A percentile compares a stretch with the other conserved stretches of the same genome.
These are phyloP conservation scores for Serripes groenlandicus DNA, from an alignment of 2,888 invertebrate species.

Conservation along the genomic window DNA sequence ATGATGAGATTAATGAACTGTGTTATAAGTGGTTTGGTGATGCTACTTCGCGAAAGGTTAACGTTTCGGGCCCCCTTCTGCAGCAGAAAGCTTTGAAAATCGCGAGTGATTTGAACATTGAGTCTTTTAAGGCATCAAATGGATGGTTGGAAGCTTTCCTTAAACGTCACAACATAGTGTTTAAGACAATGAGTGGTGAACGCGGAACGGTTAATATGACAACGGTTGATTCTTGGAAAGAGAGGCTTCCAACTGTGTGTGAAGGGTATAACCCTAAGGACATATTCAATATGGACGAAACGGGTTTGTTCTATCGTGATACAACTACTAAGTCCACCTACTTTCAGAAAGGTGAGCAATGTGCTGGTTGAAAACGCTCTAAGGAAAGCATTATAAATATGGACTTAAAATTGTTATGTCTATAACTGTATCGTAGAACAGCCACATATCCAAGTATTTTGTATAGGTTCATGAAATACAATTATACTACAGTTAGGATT, in stretches of 20 bases:
- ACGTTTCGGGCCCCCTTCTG: slow-evolving; percentile 42
- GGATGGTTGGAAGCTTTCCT: slow-evolving; percentile 56
- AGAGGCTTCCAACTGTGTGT: slow-evolving; percentile 40
- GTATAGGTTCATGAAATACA: too few species aligned
- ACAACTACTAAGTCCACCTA: slow-evolving; percentile 17
- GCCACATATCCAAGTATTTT: too few species aligned
- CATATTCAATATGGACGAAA: slow-evolving; percentile 36
- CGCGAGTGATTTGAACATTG: slow-evolving; percentile 30
- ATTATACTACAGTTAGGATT: too few species aligned
- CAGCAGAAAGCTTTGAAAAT: background rate
- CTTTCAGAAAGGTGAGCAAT: too few species aligned
- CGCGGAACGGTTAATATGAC: slow-evolving; percentile 32
- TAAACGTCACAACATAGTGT: slow-evolving; percentile 48
- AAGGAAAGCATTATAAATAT: too few species aligned
- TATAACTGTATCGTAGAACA: too few species aligned
- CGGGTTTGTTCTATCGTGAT: slow-evolving; percentile 26
- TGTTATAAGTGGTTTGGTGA: too few species aligned
- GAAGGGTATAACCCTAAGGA: slow-evolving; percentile 36
- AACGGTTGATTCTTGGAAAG: slow-evolving; percentile 45
- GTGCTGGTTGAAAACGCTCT: too few species aligned
- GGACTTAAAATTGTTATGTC: too few species aligned
- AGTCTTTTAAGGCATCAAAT: slow-evolving; percentile 50
- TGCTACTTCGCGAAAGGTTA: slow-evolving; percentile 9
- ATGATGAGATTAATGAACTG: too few species aligned
- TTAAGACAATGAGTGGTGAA: slow-evolving; percentile 44